A percentile compares a stretch with the other conserved stretches of the same genome.
These are phyloP conservation scores for Therioaphis trifolii DNA, from an alignment of 2,888 invertebrate genomes.

Conservation along the genomic window DNA sequence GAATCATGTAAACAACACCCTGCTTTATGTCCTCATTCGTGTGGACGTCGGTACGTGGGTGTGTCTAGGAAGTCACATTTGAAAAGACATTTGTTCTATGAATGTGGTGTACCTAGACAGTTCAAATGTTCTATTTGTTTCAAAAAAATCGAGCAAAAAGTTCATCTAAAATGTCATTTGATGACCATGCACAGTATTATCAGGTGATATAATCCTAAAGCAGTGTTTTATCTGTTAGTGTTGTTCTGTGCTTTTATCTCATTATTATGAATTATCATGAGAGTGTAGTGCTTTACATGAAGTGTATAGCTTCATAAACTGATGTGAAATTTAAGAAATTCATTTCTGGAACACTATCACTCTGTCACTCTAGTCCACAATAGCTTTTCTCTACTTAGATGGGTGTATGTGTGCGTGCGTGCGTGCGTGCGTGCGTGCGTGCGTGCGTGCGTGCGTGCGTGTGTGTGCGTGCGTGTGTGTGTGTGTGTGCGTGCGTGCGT, in stretches of 20 bases:
- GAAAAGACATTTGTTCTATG: constrained; percentile 69
- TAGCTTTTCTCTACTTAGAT: too few species aligned
- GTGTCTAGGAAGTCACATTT: constrained; percentile 68
- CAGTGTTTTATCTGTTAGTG: neutral
- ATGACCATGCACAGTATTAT: constrained; percentile 16
- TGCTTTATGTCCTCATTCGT: constrained; percentile 64
- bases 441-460: too few species aligned
- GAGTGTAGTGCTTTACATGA: too few species aligned
- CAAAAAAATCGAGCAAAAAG: constrained; percentile 62
- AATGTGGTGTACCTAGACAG: constrained; percentile 66
- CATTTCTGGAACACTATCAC: too few species aligned
- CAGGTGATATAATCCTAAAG: neutral
- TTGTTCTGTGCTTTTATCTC: neutral
- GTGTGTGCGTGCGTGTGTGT: too few species aligned
- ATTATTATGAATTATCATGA: too few species aligned
- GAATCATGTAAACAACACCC: constrained; percentile 43
- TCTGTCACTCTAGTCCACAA: too few species aligned
- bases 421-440: too few species aligned
- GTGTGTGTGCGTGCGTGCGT: too few species aligned
- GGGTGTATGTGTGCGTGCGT: too few species aligned
- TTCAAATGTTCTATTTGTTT: constrained; percentile 58
- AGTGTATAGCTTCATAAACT: too few species aligned
- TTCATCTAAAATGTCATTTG: constrained; percentile 62
- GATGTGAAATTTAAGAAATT: too few species aligned
- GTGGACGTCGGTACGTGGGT: constrained; percentile 67